Conservation (phyloP, 2,888 invertebrate genomes). For the Epirrita christyi region DNA sequence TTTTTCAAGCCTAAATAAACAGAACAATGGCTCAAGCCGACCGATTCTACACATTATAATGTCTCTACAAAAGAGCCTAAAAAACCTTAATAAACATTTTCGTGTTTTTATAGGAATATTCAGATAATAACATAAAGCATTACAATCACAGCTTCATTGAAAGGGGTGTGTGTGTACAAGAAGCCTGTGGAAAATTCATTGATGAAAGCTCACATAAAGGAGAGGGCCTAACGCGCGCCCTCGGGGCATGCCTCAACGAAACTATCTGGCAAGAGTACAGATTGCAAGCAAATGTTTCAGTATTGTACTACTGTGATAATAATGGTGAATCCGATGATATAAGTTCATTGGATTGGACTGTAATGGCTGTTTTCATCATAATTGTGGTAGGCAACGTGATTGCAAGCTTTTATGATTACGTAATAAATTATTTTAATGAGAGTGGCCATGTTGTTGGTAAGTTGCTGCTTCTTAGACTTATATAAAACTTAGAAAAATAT, state of each 20-base stretch:
- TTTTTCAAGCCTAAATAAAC: too few species aligned
- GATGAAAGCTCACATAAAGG: conserved; percentile 5
- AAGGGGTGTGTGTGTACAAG: conserved; percentile 19
- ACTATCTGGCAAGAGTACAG: conserved; percentile 17
- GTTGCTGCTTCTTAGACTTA: too few species aligned
- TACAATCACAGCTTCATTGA: conserved; percentile 22
- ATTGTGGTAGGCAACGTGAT: conserved; percentile 7
- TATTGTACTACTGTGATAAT: conserved; percentile 9
- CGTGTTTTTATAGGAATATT: conserved; percentile 19
- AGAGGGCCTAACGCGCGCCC: conserved; percentile 16
- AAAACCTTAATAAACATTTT: too few species aligned
- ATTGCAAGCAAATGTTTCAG: conserved; percentile 8
- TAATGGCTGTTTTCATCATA: background rate
- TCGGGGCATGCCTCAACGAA: conserved; percentile 23
- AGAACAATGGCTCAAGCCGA: too few species aligned
- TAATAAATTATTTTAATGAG: background rate
- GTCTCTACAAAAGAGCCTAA: too few species aligned
- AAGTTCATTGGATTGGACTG: conserved; percentile 13
- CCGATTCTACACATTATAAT: too few species aligned
- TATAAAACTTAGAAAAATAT: too few species aligned
- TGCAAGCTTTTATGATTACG: conserved; percentile 11
- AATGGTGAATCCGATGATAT: conserved; percentile 1
- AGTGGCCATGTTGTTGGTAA: too few species aligned
- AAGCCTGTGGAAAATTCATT: conserved; percentile 3
- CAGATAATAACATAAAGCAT: conserved; percentile 11